phyloP scores from a whole-genome alignment of 2,888 invertebrate genomes.

The Rhyacophila evoluta region DNA sequence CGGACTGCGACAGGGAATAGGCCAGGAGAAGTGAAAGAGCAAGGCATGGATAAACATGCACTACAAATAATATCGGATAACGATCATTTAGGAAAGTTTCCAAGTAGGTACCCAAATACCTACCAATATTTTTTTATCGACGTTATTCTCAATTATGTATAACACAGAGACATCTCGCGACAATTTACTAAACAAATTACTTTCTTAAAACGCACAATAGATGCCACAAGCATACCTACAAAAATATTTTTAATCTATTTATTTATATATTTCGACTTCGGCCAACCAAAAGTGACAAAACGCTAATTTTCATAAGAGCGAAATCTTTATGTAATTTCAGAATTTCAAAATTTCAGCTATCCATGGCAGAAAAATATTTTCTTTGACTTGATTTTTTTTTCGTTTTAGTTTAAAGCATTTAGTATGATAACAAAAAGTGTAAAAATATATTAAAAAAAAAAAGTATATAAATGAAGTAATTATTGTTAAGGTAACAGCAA shows the following conservation, averaged over 20 bases:
- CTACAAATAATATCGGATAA: not conserved
- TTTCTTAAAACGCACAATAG: not conserved
- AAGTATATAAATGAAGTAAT: too few species aligned
- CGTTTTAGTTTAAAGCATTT: too few species aligned
- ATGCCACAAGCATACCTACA: not conserved
- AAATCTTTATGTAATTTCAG: too few species aligned
- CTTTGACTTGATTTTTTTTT: too few species aligned
- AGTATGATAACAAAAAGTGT: too few species aligned
- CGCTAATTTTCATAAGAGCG: too few species aligned
- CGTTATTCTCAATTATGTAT: not conserved
- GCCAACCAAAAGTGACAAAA: too few species aligned
- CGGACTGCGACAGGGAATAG: conserved; percentile 13
- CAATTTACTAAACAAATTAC: not conserved
- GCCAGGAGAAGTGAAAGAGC: not conserved
- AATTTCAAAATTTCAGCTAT: too few species aligned
- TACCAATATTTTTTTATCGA: not conserved
- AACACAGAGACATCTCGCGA: not conserved
- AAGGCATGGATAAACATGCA: conserved; percentile 4
- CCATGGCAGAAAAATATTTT: too few species aligned
- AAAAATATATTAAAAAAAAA: too few species aligned
- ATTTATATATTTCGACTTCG: too few species aligned
- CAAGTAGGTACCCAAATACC: not conserved
- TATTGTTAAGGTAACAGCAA: too few species aligned
- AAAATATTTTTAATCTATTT: not conserved
- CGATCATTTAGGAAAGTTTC: not conserved